Evolutionary conservation across 2,113 vertebrate species (phyloP).

Genomic region (Lipophrys pholis): DNA sequence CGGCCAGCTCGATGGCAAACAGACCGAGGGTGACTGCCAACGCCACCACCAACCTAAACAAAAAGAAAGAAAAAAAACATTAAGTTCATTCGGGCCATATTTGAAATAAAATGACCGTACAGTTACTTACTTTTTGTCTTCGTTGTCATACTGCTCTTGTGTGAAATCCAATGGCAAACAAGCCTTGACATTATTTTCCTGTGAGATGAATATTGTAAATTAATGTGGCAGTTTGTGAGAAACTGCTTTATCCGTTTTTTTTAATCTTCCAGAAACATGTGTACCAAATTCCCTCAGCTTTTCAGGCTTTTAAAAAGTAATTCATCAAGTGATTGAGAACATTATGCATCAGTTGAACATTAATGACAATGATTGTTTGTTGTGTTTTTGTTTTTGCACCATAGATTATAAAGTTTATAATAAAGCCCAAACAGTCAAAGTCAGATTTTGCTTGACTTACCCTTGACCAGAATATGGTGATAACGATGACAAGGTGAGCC

Average conservation of each 20-base stretch:
- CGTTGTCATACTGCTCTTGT: constrained; percentile 81
- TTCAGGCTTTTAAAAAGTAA: too few relatives aligned
- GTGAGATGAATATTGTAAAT: constrained; percentile 34
- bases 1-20: constrained; percentile 87
- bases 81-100: too few relatives aligned
- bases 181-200: constrained; percentile 89
- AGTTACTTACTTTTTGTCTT: constrained; percentile 85
- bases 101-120: too few relatives aligned
- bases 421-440: too few relatives aligned
- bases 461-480: constrained; percentile 92
- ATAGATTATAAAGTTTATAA: too few relatives aligned
- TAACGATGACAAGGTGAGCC: constrained; percentile 90
- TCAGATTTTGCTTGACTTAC: constrained; percentile 74
- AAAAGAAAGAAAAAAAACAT: constrained; percentile 32
- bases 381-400: too few relatives aligned
- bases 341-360: too few relatives aligned
- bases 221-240: background rate
- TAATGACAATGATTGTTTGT: too few relatives aligned
- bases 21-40: constrained; percentile 87
- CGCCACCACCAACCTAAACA: constrained; percentile 85
- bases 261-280: too few relatives aligned
- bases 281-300: too few relatives aligned
- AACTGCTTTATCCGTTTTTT: too few relatives aligned
- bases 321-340: too few relatives aligned
- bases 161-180: constrained; percentile 87